phyloP scores from a whole-genome alignment of 2,113 vertebrate species.

The Chiloscyllium plagiosum region DNA sequence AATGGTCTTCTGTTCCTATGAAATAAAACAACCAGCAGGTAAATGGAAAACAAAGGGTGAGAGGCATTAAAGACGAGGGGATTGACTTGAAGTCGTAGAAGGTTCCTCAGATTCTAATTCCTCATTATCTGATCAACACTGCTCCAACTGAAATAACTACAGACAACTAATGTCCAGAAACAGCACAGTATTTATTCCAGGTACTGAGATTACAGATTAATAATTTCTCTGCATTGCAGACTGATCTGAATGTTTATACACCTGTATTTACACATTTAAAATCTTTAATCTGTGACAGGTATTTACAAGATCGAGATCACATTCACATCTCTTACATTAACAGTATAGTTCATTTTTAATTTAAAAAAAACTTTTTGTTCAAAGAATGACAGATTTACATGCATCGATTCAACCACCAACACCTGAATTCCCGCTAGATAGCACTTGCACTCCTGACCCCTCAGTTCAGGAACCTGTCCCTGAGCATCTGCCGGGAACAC shows the following conservation, averaged over 20 bases:
- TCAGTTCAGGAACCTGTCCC: not conserved
- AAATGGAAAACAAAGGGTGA: too few relatives aligned
- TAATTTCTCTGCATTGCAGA: conserved; percentile 75
- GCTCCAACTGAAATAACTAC: not conserved
- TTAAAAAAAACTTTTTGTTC: conserved; percentile 67
- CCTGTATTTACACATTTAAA: conserved; percentile 97
- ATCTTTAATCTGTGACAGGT: conserved; percentile 71
- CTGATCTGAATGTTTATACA: conserved; percentile 78
- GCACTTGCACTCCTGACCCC: not conserved
- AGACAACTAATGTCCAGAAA: conserved; percentile 55
- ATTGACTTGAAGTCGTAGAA: too few relatives aligned
- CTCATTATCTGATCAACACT: not conserved
- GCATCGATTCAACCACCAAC: conserved; percentile 52
- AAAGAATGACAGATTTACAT: conserved; percentile 69
- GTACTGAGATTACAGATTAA: conserved; percentile 63
- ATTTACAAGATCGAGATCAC: conserved; percentile 87
- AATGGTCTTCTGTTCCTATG: too few relatives aligned
- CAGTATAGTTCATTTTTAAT: conserved; percentile 63
- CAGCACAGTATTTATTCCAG: conserved; percentile 95
- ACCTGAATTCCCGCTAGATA: not conserved
- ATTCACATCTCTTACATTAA: conserved; percentile 73
- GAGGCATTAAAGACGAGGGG: too few relatives aligned
- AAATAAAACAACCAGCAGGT: too few relatives aligned
- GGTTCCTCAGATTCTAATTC: too few relatives aligned
- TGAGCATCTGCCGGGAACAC: not conserved